phyloP scores from a whole-genome alignment of 2,888 invertebrate species.

The Aelia acuminata region DNA sequence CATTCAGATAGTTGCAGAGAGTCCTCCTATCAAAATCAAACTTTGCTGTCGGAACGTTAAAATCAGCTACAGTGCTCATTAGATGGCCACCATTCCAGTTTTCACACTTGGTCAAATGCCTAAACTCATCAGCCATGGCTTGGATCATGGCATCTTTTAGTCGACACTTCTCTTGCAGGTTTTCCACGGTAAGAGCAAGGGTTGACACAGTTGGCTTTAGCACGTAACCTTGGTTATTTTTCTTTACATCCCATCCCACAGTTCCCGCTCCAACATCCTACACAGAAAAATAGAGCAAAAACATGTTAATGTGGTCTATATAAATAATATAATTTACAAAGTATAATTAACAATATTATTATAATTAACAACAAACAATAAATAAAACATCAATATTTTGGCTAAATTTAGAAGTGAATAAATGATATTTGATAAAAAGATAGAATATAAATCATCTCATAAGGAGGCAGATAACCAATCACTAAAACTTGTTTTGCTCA shows the following conservation, averaged over 20 bases:
- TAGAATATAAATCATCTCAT: background rate
- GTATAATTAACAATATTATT: too few relatives aligned
- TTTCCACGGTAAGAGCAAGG: conserved; percentile 60
- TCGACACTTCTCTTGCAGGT: conserved; percentile 62
- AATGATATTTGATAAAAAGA: background rate
- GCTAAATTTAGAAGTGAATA: background rate
- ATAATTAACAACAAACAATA: too few relatives aligned
- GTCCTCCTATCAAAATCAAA: conserved; percentile 66
- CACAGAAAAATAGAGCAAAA: conserved; percentile 36
- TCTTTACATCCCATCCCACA: conserved; percentile 62
- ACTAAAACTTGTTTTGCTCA: too few relatives aligned
- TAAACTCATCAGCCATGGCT: conserved; percentile 65
- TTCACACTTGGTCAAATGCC: conserved; percentile 60
- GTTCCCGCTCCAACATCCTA: conserved; percentile 63
- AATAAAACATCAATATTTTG: background rate
- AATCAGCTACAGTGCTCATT: conserved; percentile 58
- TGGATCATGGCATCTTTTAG: conserved; percentile 66
- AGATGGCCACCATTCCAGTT: conserved; percentile 62
- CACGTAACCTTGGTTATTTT: conserved; percentile 48
- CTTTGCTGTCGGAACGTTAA: conserved; percentile 61
- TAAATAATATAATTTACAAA: too few relatives aligned
- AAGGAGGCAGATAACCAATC: too few relatives aligned
- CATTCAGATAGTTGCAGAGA: conserved; percentile 65
- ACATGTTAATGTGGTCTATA: background rate
- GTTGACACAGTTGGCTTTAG: conserved; percentile 61